Evolutionary conservation across 2,797 vertebrate genomes (phyloP).

Genomic region (Sebastes hubbsi): DNA sequence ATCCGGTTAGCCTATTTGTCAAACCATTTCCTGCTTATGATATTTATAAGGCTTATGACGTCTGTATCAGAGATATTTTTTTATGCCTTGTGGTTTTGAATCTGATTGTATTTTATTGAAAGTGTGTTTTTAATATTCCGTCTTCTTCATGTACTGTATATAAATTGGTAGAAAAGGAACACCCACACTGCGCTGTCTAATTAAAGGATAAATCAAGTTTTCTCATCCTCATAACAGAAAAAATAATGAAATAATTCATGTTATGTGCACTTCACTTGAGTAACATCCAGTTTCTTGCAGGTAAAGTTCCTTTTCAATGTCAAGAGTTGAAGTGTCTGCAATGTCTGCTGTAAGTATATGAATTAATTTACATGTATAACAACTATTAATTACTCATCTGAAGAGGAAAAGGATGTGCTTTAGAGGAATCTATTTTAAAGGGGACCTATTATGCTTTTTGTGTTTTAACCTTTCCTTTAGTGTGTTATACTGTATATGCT

Average conservation of each 20-base stretch:
- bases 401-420: not conserved
- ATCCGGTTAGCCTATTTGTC: not conserved
- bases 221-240: not conserved
- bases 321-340: not conserved
- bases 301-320: not conserved
- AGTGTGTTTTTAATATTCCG: not conserved
- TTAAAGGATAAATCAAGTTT: not conserved
- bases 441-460: no score
- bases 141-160: not conserved
- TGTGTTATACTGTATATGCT: no score
- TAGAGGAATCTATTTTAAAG: not conserved
- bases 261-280: not conserved
- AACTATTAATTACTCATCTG: not conserved
- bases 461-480: no score
- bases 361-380: not conserved
- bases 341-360: not conserved
- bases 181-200: not conserved
- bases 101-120: not conserved
- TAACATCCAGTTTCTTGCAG: not conserved
- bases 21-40: not conserved
- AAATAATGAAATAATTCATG: not conserved
- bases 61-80: not conserved
- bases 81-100: not conserved
- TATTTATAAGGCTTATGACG: not conserved
- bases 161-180: not conserved